Percentiles rank a stretch among this genome's conserved stretches.
Conservation (phyloP, 92 coral and sea anemone species). For the Siderastrea siderea region DNA sequence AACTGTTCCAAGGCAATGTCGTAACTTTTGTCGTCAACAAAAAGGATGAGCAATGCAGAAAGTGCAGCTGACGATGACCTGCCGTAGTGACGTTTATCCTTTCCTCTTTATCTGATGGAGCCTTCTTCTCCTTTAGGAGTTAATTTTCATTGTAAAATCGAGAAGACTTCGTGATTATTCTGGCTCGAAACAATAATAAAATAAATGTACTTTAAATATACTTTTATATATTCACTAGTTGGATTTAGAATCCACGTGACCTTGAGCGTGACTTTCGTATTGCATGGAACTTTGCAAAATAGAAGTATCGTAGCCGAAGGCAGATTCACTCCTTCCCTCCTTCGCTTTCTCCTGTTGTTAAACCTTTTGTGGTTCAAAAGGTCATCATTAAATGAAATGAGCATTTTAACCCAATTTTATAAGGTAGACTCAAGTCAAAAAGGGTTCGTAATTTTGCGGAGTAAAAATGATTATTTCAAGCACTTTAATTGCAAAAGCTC, state of each 20-base stretch:
- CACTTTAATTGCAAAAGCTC: slow-evolving; percentile 13
- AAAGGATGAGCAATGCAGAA: slow-evolving; percentile 5
- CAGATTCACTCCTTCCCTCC: slow-evolving; percentile 13
- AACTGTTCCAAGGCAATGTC: slow-evolving; percentile 1
- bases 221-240: slow-evolving; percentile 6
- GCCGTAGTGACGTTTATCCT: slow-evolving; percentile 10
- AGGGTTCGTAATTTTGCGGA: too few relatives aligned
- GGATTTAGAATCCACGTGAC: slow-evolving; percentile 1
- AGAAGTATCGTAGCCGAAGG: slow-evolving; percentile 15
- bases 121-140: neutral
- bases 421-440: too few relatives aligned
- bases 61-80: slow-evolving; percentile 18
- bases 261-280: slow-evolving; percentile 7
- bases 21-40: slow-evolving; percentile 4
- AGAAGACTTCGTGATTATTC: slow-evolving; percentile 9
- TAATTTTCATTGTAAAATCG: too few relatives aligned
- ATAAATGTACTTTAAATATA: neutral
- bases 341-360: slow-evolving; percentile 9
- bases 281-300: slow-evolving; percentile 2
- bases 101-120: slow-evolving; percentile 12
- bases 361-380: neutral
- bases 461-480: too few relatives aligned
- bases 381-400: too few relatives aligned
- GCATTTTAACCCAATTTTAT: too few relatives aligned
- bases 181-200: neutral